These are phyloP conservation scores for Chloropsis cyanopogon DNA, from an alignment of 2,113 vertebrate species.

Conservation along the genomic window DNA sequence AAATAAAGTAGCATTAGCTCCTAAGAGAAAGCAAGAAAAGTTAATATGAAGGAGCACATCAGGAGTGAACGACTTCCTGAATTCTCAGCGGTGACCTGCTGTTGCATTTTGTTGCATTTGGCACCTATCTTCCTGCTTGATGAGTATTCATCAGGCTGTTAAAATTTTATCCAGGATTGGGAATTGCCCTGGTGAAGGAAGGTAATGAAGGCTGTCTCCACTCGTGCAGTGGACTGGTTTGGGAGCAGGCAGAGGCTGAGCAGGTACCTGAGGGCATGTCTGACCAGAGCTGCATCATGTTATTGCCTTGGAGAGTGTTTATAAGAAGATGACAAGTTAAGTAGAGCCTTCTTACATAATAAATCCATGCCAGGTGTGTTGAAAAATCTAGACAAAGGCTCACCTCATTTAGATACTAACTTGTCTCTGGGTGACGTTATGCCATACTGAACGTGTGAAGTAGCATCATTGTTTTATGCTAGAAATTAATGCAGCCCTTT, in stretches of 20 bases:
- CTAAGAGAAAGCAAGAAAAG: not conserved
- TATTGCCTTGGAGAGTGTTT: not conserved
- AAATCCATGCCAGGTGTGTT: not conserved
- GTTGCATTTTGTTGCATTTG: not conserved
- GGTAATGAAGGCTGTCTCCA: not conserved
- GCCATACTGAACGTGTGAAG: rapidly evolving
- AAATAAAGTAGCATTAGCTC: not conserved
- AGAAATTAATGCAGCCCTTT: not conserved
- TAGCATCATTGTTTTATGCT: not conserved
- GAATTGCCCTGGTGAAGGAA: not conserved
- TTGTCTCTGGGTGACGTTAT: not conserved
- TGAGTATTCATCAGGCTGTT: not conserved
- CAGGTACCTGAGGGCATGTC: not conserved
- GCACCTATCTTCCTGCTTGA: not conserved
- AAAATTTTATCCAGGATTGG: not conserved
- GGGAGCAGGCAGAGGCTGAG: not conserved
- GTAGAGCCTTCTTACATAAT: not conserved
- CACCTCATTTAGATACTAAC: not conserved
- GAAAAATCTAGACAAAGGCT: not conserved
- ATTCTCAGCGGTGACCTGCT: not conserved
- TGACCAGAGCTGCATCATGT: not conserved
- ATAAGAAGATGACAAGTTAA: too few relatives aligned
- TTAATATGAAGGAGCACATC: not conserved
- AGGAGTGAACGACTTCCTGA: not conserved
- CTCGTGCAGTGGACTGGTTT: not conserved